A percentile compares a stretch with the other conserved stretches of the same genome.
Evolutionary conservation across 2,888 invertebrate genomes (phyloP).

Genomic region (Yponomeuta sedellus): DNA sequence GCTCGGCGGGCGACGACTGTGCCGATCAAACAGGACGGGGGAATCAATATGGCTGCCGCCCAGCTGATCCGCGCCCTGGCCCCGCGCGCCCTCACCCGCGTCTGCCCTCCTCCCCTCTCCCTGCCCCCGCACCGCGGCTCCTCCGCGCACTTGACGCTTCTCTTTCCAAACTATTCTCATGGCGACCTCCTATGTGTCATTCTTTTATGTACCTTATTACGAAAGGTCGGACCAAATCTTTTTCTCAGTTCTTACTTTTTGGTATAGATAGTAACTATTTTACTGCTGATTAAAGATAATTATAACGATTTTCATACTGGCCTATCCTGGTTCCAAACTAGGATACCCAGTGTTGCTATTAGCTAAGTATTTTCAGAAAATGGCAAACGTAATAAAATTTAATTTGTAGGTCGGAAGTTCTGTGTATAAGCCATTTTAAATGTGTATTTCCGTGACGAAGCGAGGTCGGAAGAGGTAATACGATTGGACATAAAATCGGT

Average conservation of each 20-base stretch:
- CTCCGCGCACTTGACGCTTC: slow-evolving; percentile 55
- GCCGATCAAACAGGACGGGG: slow-evolving; percentile 72
- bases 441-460: neutral
- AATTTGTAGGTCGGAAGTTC: too few species aligned
- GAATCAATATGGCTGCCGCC: slow-evolving; percentile 76
- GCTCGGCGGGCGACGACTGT: slow-evolving; percentile 43
- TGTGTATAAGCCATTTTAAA: neutral
- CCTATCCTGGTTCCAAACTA: too few species aligned
- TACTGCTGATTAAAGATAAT: too few species aligned
- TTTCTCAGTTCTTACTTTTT: neutral
- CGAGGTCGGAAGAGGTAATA: neutral
- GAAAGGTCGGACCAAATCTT: slow-evolving; percentile 3
- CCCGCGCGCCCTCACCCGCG: slow-evolving; percentile 18
- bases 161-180: slow-evolving; percentile 32
- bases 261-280: too few species aligned
- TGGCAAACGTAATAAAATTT: too few species aligned
- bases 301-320: too few species aligned
- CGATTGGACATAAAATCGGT: slow-evolving; percentile 9
- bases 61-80: slow-evolving; percentile 62
- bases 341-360: too few species aligned
- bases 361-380: too few species aligned
- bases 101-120: slow-evolving; percentile 22
- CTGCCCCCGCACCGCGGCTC: slow-evolving; percentile 33
- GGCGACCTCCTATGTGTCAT: slow-evolving; percentile 36
- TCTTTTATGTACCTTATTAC: neutral